A percentile compares a stretch with the other conserved stretches of the same genome.
Conservation (phyloP, 2,797 vertebrate species). For the Pseudochirops corinnae region DNA sequence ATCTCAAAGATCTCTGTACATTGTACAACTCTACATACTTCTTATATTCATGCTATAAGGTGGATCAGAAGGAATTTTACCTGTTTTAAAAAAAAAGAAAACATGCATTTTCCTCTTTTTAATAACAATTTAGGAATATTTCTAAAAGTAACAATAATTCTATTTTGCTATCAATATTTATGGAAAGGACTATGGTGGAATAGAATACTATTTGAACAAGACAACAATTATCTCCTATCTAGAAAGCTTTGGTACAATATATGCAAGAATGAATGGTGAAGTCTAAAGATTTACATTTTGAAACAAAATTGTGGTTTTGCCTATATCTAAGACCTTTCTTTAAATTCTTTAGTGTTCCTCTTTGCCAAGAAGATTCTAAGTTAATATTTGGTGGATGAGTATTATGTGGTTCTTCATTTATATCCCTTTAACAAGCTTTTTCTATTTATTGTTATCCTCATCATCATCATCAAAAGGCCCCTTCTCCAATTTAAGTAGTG, state of each 20-base stretch:
- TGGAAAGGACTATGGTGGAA: background rate
- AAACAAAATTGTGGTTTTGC: background rate
- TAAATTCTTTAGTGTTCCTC: background rate
- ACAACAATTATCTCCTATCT: background rate
- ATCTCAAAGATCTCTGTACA: background rate
- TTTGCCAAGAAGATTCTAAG: background rate
- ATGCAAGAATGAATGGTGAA: background rate
- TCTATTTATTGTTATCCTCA: background rate
- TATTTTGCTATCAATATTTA: background rate
- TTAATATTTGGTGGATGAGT: background rate
- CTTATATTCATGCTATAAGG: background rate
- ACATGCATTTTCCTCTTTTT: background rate
- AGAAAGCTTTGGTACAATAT: background rate
- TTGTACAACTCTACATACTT: background rate
- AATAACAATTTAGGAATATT: background rate
- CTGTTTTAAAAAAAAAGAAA: background rate
- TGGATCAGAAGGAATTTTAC: background rate
- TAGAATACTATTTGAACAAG: background rate
- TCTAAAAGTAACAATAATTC: background rate
- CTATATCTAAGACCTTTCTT: background rate
- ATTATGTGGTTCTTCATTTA: background rate
- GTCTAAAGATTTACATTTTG: background rate
- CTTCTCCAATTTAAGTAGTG: background rate
- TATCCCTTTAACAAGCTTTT: background rate
- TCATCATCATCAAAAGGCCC: background rate